Base-by-base conservation (phyloP, 2,888 invertebrate species). In the Gonocerus acuteangulatus region DNA sequence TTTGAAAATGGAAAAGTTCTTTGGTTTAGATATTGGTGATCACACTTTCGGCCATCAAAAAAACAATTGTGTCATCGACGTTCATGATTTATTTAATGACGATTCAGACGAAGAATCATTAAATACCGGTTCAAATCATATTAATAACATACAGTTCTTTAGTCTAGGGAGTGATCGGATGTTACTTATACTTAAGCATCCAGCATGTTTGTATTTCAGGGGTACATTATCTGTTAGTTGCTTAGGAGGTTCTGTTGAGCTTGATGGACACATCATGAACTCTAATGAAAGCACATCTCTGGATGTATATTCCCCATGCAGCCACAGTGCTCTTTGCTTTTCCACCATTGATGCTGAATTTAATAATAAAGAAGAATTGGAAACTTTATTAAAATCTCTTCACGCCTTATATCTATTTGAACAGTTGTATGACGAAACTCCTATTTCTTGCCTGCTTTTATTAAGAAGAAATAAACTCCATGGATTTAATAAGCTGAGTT, bases 261-360 rank as follows among this genome's bases (percentile, higher is more conserved):
- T 57, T 47, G 21, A 57, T 34, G 57, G 57, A 1, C 45, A 16
- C 32, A 32, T 39, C 27, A 6, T 57, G n/a, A 57, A 2, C 15
- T n/a, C 27, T 6, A 16, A 16, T 45, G 15, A 3, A 1, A 4
- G 6, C n/a, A 18, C 4, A 1, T 9, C 34, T 45, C 23, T 6
- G 13, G 44, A 23, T 2, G 57, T 32, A 2, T 4, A 19, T 32
- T 36, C 44, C 44, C 21, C 21, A 7, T 57, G 16, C 44, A 23
- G 45, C 9, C 57, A 57, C n/a, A 34, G 57, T 27, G 47, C 57
- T 16, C 16, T 27, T 23, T 45, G 57, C 7, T 13, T 57, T 9
- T 27, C 45, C n/a, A 23, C 56, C 2, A 15, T 54, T 22, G 19
- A 23, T 13, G 19, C 15, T 3, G 7, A 2, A 27, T 3, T 27